Evolutionary conservation across 1,140 invertebrate species (phyloP), one percentile per base, ranked within the genome.

Genomic region (Drosophila ercepeae): DNA sequence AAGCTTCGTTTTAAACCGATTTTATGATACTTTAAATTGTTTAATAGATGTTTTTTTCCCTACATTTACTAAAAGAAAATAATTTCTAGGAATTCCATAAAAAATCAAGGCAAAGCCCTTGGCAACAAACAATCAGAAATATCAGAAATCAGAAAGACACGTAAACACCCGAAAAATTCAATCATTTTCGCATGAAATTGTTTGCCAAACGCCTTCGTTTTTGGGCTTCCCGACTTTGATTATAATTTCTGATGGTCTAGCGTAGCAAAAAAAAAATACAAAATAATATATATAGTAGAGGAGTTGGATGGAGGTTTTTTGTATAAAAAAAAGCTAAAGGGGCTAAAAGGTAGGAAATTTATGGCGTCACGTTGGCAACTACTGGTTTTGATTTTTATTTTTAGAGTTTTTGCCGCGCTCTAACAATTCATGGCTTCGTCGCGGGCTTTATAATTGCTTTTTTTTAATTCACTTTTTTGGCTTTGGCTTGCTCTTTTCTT

Each of bases 341-440:
- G 25, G 34, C 11, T 8, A 8, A n/a, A 8, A n/a, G 14, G 7
- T 32, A n/a, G 23, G 25, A 73, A 54, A 60, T 73, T 78, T 67
- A 78, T 78, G 75, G 75, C 75, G 49, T 73, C 75, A 78, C 60
- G 68, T 78, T 73, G 50, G 44, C 59, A 77, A 77, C 75, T 77
- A 78, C 75, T 78, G 75, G 75, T 78, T 78, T 75, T 73, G 64
- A 67, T 68, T 68, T 68, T 67, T 53, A 68, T 68, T 68, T 74
- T 73, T 46, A 74, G 51, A 55, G 68, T 61, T 61, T 55, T 61
- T 55, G 34, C 68, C 44, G 69, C 25, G 46, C 52, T 72, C 64
- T 71, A 60, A 52, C 46, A 71, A 73, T 72, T 72, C 44, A 52
- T 21, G 60, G 60, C 63, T 65, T 63, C 44, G 44, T 25, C 25